phyloP scores from a whole-genome alignment of 2,113 vertebrate genomes.

The Antechinus flavipes region DNA sequence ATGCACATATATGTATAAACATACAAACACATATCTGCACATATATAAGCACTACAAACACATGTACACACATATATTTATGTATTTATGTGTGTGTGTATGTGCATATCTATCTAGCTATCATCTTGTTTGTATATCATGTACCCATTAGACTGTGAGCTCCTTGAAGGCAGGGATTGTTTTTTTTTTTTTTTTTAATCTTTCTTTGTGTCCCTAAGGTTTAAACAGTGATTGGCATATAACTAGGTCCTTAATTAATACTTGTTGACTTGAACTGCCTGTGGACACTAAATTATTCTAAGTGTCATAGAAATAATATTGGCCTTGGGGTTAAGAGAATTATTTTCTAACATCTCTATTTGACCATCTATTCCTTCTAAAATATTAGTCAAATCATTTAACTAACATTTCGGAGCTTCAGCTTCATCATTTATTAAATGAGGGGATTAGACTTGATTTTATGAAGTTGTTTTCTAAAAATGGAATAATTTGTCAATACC shows the following conservation, averaged over 20 bases:
- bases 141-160: neutral
- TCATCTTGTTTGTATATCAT: neutral
- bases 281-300: neutral
- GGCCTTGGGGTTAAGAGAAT: neutral
- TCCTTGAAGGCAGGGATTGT: neutral
- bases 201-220: neutral
- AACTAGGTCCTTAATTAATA: neutral
- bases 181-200: neutral
- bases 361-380: neutral
- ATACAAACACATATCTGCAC: too few relatives aligned
- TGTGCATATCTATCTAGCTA: neutral
- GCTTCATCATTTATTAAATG: neutral
- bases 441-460: neutral
- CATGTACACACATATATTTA: too few relatives aligned
- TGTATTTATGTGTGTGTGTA: neutral
- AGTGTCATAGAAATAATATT: neutral
- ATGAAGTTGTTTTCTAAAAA: neutral
- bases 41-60: too few relatives aligned
- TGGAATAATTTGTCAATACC: neutral
- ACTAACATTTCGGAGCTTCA: neutral
- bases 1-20: too few relatives aligned
- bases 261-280: neutral
- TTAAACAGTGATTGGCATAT: neutral
- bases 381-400: neutral
- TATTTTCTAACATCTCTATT: neutral